These are phyloP conservation scores for Saturnia pavonia DNA, from an alignment of 2,888 invertebrate genomes.

Conservation along the genomic window DNA sequence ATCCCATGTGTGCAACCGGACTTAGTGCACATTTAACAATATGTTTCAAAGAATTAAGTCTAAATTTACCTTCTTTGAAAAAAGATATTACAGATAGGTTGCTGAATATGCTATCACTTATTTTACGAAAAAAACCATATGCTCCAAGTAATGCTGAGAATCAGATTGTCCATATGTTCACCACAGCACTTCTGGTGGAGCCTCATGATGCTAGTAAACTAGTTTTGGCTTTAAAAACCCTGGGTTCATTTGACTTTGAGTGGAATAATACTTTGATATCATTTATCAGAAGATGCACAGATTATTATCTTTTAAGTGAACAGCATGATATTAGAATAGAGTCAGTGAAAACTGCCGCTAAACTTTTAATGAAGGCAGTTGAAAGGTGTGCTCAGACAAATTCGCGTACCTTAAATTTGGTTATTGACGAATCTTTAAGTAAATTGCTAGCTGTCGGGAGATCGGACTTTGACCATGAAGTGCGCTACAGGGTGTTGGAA, in stretches of 20 bases:
- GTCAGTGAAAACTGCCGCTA: conserved; percentile 96
- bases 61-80: conserved; percentile 93
- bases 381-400: conserved; percentile 84
- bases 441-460: conserved; percentile 96
- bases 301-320: conserved; percentile 94
- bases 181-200: conserved; percentile 74
- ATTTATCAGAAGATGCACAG: conserved; percentile 96
- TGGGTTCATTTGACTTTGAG: conserved; percentile 96
- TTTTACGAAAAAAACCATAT: conserved; percentile 93
- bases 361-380: conserved; percentile 92
- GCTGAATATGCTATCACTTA: conserved; percentile 93
- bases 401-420: conserved; percentile 91
- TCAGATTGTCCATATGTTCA: conserved; percentile 66
- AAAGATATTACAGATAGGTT: conserved; percentile 96
- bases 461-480: conserved; percentile 97
- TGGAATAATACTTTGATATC: conserved; percentile 93
- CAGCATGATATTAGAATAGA: conserved; percentile 94
- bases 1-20: conserved; percentile 95
- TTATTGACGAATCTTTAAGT: conserved; percentile 95
- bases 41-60: conserved; percentile 94
- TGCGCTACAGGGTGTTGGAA: conserved; percentile 94
- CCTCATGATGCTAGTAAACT: conserved; percentile 90
- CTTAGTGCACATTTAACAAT: conserved; percentile 95
- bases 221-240: conserved; percentile 94
- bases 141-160: conserved; percentile 81